Evolutionary conservation across 2,113 vertebrate genomes (phyloP), one percentile per base, ranked within the genome.

Genomic region (Daubentonia madagascariensis): DNA sequence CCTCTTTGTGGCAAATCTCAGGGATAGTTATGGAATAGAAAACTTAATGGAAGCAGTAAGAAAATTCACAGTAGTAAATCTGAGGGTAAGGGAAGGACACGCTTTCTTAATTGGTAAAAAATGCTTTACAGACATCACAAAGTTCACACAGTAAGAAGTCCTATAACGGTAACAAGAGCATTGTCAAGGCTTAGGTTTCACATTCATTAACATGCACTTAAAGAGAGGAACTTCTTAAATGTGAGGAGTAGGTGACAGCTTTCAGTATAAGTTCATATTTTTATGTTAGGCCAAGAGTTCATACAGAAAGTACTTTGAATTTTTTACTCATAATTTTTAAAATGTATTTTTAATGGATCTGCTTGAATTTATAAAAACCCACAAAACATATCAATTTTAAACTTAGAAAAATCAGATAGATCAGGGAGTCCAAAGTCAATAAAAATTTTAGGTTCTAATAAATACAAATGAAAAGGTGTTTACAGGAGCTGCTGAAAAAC

Each of bases 341-440:
- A 96, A 11, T 67, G 16, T 61, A 94, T 61, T 91, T 92, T 84
- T 76, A 96, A 95, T 45, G 40, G 35, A 54, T 89, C 17, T 92
- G 18, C 50, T 85, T 90, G 8, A 72, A 67, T 93, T 84, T 90
- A 85, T 84, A 65, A 94, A 94, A 87, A 30, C 9, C 12, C 52
- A 57, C 18, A 43, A 96, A 81, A 14, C 4, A 72, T 1, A 91
- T 3, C 35, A 3, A 63, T 91, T 98, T 93, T 92, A 96, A 97
- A 94, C 68, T 25, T 50, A 63, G 90, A 96, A 80, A 80, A 84
- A 90, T 40, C 57, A 80, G 54, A 52, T 59, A 63, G 73, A 73
- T 67, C 72, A 48, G 25, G 35, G 22, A 92, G 30, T 89, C n/a
- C 32, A 70, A 85, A 98, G 23, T 88, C 73, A 91, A 40, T 76